These are phyloP conservation scores for Bombus sibiricus DNA, from an alignment of 1,140 invertebrate genomes.

Conservation along the genomic window DNA sequence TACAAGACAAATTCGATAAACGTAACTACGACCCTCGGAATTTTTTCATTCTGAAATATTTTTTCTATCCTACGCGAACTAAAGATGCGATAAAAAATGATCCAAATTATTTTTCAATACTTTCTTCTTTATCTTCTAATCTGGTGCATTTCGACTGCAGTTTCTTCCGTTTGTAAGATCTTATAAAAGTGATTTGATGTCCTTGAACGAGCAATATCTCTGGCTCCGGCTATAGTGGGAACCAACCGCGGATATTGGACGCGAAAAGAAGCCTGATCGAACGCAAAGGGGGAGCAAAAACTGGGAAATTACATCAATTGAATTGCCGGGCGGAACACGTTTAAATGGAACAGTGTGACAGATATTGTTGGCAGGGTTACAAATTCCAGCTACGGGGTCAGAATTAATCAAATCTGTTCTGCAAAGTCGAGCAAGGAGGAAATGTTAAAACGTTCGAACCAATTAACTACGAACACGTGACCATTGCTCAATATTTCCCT, in stretches of 20 bases:
- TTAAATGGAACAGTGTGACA: conserved; percentile 16
- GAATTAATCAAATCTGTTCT: conserved; percentile 29
- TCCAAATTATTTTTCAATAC: neutral
- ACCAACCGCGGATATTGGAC: neutral
- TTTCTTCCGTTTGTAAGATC: neutral
- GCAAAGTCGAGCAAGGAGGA: conserved; percentile 15
- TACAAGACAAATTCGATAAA: too few species aligned
- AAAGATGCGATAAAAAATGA: neutral
- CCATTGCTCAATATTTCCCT: neutral
- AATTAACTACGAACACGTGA: conserved; percentile 14
- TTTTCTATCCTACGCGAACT: too few species aligned
- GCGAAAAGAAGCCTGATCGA: conserved; percentile 6
- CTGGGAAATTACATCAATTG: conserved; percentile 22
- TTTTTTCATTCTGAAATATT: too few species aligned
- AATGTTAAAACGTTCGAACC: conserved; percentile 20
- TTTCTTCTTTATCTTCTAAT: neutral
- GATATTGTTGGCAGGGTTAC: conserved; percentile 27
- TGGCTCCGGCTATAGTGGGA: neutral
- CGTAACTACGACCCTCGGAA: too few species aligned
- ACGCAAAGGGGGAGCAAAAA: neutral
- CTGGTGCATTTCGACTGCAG: neutral
- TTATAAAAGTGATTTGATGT: neutral
- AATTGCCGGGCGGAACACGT: neutral
- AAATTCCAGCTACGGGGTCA: conserved; percentile 14
- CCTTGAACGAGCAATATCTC: conserved; percentile 4